phyloP scores from a whole-genome alignment of 2,888 invertebrate genomes.

The Aquatica leii region DNA sequence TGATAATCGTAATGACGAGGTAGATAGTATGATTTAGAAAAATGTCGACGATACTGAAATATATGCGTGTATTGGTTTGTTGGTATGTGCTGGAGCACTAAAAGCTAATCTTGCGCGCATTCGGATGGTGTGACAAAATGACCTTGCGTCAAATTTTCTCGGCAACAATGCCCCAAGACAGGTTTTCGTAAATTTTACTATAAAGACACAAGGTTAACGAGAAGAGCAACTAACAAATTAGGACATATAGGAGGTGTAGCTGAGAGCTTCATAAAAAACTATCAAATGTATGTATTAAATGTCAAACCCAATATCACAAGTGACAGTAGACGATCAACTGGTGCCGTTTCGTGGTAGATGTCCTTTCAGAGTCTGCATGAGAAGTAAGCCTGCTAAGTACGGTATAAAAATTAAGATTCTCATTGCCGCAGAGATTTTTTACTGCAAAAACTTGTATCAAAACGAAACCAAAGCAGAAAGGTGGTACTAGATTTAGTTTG shows the following conservation, averaged over 20 bases:
- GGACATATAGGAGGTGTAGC: background rate
- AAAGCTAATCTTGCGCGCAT: too few species aligned
- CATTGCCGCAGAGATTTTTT: background rate
- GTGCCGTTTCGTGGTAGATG: background rate
- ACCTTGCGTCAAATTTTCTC: background rate
- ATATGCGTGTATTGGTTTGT: too few species aligned
- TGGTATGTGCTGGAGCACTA: too few species aligned
- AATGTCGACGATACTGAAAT: too few species aligned
- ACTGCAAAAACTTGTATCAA: background rate
- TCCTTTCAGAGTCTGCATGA: background rate
- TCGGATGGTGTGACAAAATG: slow-evolving; percentile 1
- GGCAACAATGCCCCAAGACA: too few species aligned
- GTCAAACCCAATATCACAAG: background rate
- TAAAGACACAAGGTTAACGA: too few species aligned
- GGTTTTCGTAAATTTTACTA: background rate
- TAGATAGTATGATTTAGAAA: too few species aligned
- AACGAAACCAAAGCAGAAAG: background rate
- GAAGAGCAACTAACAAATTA: too few species aligned
- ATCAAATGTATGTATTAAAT: too few species aligned
- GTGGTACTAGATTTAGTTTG: background rate
- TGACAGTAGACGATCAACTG: background rate
- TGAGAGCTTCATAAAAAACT: background rate
- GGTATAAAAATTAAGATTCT: slow-evolving; percentile 1
- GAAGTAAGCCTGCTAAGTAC: background rate
- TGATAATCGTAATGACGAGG: too few species aligned